phyloP scores from a whole-genome alignment of 2,113 vertebrate genomes.

The Hemiscyllium ocellatum region DNA sequence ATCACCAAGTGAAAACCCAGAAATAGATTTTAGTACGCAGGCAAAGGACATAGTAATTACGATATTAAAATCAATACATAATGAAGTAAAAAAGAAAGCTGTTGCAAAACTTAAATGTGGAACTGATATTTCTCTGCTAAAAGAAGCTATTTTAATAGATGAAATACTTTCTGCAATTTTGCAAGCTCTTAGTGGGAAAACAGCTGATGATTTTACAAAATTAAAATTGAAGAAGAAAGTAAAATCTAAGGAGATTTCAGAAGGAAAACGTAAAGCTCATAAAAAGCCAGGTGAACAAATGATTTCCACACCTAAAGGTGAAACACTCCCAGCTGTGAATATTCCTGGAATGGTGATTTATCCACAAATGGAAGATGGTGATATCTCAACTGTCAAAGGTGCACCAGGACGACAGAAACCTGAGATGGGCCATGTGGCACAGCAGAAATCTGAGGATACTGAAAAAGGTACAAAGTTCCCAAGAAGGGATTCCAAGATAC shows the following conservation, averaged over 20 bases:
- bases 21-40: background rate
- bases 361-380: slow-evolving; percentile 24
- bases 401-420: background rate
- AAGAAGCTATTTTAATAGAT: slow-evolving; percentile 31
- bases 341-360: slow-evolving; percentile 35
- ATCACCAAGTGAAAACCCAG: background rate
- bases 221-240: background rate
- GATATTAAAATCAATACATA: slow-evolving; percentile 10
- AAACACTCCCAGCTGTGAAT: slow-evolving; percentile 22
- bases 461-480: background rate
- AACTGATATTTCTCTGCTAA: background rate
- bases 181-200: background rate
- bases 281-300: background rate
- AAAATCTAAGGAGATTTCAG: background rate
- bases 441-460: background rate
- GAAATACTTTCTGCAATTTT: slow-evolving; percentile 29
- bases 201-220: background rate
- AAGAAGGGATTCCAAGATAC: slow-evolving; percentile 5
- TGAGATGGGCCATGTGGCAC: background rate
- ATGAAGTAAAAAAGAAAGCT: slow-evolving; percentile 11
- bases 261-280: background rate
- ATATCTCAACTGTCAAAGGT: background rate
- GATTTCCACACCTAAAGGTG: background rate
- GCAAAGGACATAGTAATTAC: background rate
- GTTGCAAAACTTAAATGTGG: slow-evolving; percentile 18